Evolutionary conservation across 2,113 vertebrate genomes (phyloP).

Genomic region (Corydoras sp.): DNA sequence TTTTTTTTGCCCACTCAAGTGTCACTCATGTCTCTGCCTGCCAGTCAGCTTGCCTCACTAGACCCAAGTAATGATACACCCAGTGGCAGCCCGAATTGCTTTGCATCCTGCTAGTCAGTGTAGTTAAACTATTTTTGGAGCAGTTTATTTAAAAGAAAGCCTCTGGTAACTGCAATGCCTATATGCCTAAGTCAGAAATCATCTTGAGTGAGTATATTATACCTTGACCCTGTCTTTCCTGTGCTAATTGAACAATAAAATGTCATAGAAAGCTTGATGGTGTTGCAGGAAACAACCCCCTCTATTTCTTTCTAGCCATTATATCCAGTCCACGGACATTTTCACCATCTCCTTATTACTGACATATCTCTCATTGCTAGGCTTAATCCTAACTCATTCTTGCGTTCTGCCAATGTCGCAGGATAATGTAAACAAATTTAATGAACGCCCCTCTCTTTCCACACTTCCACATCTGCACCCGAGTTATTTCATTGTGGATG

Average conservation of each 20-base stretch:
- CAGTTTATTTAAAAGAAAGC: background rate
- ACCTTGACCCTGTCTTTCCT: conserved; percentile 6
- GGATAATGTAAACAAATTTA: conserved; percentile 44
- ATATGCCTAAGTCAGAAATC: too few relatives aligned
- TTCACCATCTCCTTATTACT: conserved; percentile 40
- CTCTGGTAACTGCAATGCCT: background rate
- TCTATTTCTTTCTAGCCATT: background rate
- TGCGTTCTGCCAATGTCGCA: conserved; percentile 12
- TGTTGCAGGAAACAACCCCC: background rate
- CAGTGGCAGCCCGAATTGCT: background rate
- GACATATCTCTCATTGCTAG: conserved; percentile 28
- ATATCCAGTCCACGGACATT: conserved; percentile 27
- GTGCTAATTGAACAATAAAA: conserved; percentile 22
- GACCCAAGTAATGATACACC: conserved; percentile 1
- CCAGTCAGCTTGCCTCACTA: conserved; percentile 13
- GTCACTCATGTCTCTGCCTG: conserved; percentile 22
- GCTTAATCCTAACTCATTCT: conserved; percentile 9
- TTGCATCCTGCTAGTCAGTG: background rate
- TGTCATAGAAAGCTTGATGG: conserved; percentile 7
- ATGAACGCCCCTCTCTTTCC: conserved; percentile 27
- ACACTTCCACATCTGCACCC: conserved; percentile 10
- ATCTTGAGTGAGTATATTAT: background rate
- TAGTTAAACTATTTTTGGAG: background rate
- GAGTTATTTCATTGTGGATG: conserved; percentile 20
- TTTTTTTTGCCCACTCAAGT: conserved; percentile 10